Evolutionary conservation across 1,140 invertebrate genomes (phyloP).

Genomic region (Drosophila subobscura): DNA sequence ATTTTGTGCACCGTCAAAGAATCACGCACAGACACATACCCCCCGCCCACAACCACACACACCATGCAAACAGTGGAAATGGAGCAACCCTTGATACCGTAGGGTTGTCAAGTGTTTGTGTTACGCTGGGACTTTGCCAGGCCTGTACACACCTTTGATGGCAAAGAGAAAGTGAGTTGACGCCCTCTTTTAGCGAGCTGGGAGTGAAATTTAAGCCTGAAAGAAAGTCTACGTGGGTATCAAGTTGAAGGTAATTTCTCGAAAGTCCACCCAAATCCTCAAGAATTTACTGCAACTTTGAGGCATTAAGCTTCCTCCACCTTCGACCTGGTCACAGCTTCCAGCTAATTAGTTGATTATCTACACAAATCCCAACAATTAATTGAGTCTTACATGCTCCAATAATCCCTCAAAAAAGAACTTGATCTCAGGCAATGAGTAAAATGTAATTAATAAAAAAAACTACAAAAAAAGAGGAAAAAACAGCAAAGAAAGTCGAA

Average conservation of each 20-base stretch:
- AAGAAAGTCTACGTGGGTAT: no score
- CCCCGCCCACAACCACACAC: no score
- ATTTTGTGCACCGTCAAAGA: slow-evolving; percentile 53
- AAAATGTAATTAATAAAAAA: slow-evolving; percentile 66
- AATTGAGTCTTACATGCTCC: slow-evolving; percentile 50
- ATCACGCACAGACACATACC: slow-evolving; percentile 33
- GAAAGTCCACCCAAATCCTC: no score
- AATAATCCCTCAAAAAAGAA: slow-evolving; percentile 39
- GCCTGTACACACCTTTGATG: slow-evolving; percentile 25
- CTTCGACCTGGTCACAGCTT: background rate
- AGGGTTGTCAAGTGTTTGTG: slow-evolving; percentile 41
- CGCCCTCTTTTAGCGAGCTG: background rate
- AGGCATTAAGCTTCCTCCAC: slow-evolving; percentile 6
- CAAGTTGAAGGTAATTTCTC: no score
- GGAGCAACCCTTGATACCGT: slow-evolving; percentile 40
- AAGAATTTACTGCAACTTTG: background rate
- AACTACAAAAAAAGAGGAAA: slow-evolving; percentile 25
- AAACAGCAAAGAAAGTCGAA: slow-evolving; percentile 6
- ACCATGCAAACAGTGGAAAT: slow-evolving; percentile 35
- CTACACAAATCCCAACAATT: slow-evolving; percentile 63
- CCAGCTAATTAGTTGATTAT: slow-evolving; percentile 64
- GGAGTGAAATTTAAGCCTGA: no score
- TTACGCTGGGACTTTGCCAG: slow-evolving; percentile 1
- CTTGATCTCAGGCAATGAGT: slow-evolving; percentile 46
- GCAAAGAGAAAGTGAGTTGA: background rate